These are phyloP conservation scores for Mesaphorura yosii DNA, from an alignment of 1,140 invertebrate genomes.

Conservation along the genomic window DNA sequence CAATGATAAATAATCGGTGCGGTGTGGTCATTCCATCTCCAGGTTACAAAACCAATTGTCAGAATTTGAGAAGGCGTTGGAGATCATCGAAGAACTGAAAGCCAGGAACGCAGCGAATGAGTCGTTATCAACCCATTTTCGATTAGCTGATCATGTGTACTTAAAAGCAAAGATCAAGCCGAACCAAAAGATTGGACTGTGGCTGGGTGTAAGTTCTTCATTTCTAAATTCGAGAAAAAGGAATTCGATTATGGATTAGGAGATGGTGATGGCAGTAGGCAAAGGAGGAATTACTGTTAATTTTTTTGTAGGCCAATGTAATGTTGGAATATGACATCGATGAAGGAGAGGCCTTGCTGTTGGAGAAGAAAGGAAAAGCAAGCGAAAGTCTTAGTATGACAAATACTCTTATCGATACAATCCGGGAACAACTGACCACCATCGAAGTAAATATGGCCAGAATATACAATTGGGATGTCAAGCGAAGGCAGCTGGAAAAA, in stretches of 20 bases:
- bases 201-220: slow-evolving; percentile 63
- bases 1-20: background rate
- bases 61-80: slow-evolving; percentile 78
- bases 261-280: too few relatives aligned
- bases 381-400: slow-evolving; percentile 55
- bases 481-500: slow-evolving; percentile 58
- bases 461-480: slow-evolving; percentile 93
- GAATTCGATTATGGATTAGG: background rate
- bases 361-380: slow-evolving; percentile 77
- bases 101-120: slow-evolving; percentile 55
- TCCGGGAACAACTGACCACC: slow-evolving; percentile 83
- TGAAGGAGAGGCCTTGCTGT: slow-evolving; percentile 75
- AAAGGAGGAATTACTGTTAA: slow-evolving; percentile 3
- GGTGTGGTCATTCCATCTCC: slow-evolving; percentile 28
- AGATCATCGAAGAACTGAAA: slow-evolving; percentile 82
- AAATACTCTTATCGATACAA: slow-evolving; percentile 22
- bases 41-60: slow-evolving; percentile 77
- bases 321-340: slow-evolving; percentile 94
- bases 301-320: slow-evolving; percentile 65
- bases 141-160: slow-evolving; percentile 91
- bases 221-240: slow-evolving; percentile 7
- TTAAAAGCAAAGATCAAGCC: slow-evolving; percentile 75
- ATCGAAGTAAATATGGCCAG: slow-evolving; percentile 97
- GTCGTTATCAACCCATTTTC: slow-evolving; percentile 76
- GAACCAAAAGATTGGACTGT: slow-evolving; percentile 88